Conservation (phyloP, 1,140 invertebrate species). For the Hyles vespertilio region DNA sequence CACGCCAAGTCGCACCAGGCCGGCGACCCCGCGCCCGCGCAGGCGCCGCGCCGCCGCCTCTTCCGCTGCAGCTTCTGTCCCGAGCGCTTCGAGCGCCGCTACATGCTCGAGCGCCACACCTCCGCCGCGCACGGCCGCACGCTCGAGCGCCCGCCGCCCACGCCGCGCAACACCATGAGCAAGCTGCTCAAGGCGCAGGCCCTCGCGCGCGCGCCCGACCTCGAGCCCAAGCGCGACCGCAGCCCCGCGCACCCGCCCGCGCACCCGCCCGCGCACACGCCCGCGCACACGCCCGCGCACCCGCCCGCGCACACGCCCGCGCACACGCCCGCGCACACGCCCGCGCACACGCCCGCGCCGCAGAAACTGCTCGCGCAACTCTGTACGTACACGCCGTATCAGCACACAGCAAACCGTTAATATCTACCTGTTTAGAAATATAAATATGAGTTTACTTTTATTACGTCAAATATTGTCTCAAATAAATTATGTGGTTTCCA, state of each 20-base stretch:
- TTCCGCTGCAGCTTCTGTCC: slow-evolving; percentile 66
- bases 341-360: slow-evolving; percentile 21
- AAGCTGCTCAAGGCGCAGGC: slow-evolving; percentile 69
- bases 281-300: slow-evolving; percentile 29
- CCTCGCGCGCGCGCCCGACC: neutral
- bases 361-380: slow-evolving; percentile 35
- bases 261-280: slow-evolving; percentile 26
- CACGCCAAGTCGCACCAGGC: slow-evolving; percentile 44
- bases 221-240: slow-evolving; percentile 6
- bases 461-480: too few relatives aligned
- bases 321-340: slow-evolving; percentile 28
- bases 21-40: slow-evolving; percentile 17
- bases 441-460: too few relatives aligned
- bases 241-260: slow-evolving; percentile 27
- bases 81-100: slow-evolving; percentile 60
- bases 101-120: slow-evolving; percentile 67
- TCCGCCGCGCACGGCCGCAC: slow-evolving; percentile 54
- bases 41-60: slow-evolving; percentile 31
- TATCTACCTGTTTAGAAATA: neutral
- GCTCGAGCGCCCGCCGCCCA: slow-evolving; percentile 60
- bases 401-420: neutral
- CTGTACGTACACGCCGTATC: slow-evolving; percentile 20
- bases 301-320: slow-evolving; percentile 22
- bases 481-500: slow-evolving; percentile 5
- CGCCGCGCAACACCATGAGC: slow-evolving; percentile 71